Evolutionary conservation across 2,797 vertebrate genomes (phyloP).

Genomic region (Tragopan temminckii): DNA sequence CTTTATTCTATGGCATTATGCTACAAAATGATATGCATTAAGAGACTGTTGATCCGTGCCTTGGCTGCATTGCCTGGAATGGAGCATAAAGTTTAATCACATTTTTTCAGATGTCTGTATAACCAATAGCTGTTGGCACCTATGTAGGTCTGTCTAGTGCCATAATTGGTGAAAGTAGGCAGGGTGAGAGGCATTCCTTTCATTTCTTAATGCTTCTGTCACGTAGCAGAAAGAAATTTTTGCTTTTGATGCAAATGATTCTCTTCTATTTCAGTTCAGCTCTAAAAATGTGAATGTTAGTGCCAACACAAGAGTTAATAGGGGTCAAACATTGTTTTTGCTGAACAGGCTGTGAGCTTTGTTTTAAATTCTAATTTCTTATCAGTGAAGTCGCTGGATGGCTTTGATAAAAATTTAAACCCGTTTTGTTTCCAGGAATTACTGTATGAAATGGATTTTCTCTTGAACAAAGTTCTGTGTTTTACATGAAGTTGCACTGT

Average conservation of each 20-base stretch:
- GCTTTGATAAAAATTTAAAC: neutral
- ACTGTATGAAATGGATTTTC: neutral
- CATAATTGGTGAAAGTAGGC: neutral
- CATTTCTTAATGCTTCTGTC: neutral
- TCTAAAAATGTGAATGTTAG: neutral
- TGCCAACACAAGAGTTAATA: neutral
- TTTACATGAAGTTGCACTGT: neutral
- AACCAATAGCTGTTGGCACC: neutral
- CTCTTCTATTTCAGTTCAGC: neutral
- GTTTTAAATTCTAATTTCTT: neutral
- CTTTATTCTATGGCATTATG: neutral
- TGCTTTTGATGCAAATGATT: neutral
- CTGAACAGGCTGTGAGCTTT: neutral
- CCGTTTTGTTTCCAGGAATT: neutral
- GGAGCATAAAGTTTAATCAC: neutral
- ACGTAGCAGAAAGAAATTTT: neutral
- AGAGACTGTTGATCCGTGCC: neutral
- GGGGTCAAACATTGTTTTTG: neutral
- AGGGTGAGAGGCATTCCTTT: neutral
- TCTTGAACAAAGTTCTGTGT: neutral
- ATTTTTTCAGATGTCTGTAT: neutral
- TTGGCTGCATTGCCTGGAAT: neutral
- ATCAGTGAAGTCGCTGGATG: neutral
- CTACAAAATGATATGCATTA: neutral
- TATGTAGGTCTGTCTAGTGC: neutral